phyloP scores from a whole-genome alignment of 2,113 vertebrate species.

The Sterrhoptilus dennistouni region DNA sequence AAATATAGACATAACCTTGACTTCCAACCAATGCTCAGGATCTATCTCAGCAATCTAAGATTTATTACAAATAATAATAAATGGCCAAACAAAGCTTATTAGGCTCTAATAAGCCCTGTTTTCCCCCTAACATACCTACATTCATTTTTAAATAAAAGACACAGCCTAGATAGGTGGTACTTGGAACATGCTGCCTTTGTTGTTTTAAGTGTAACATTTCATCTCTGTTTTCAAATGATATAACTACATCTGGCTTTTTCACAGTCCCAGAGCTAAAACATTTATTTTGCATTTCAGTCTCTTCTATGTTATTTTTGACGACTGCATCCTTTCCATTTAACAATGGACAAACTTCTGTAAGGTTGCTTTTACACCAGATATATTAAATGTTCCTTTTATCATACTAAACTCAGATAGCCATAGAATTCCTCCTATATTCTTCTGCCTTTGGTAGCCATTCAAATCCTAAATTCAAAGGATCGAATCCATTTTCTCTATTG shows the following conservation, averaged over 20 bases:
- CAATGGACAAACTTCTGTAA: not conserved
- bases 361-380: not conserved
- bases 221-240: not conserved
- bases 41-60: not conserved
- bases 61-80: not conserved
- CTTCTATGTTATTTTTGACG: not conserved
- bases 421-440: not conserved
- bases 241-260: not conserved
- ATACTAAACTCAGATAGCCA: not conserved
- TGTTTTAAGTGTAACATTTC: not conserved
- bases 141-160: not conserved
- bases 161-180: not conserved
- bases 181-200: not conserved
- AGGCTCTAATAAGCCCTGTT: not conserved
- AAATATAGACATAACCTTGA: not conserved
- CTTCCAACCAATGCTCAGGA: not conserved
- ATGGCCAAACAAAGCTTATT: not conserved
- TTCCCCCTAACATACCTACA: not conserved
- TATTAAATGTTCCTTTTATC: not conserved
- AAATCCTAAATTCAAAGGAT: not conserved
- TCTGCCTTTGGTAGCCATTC: not conserved
- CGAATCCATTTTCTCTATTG: not conserved
- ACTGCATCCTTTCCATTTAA: not conserved
- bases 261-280: not conserved
- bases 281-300: not conserved